A percentile compares a stretch with the other conserved stretches of the same genome.
Conservation (phyloP, 2,797 vertebrate species). For the Pipistrellus pygmaeus region DNA sequence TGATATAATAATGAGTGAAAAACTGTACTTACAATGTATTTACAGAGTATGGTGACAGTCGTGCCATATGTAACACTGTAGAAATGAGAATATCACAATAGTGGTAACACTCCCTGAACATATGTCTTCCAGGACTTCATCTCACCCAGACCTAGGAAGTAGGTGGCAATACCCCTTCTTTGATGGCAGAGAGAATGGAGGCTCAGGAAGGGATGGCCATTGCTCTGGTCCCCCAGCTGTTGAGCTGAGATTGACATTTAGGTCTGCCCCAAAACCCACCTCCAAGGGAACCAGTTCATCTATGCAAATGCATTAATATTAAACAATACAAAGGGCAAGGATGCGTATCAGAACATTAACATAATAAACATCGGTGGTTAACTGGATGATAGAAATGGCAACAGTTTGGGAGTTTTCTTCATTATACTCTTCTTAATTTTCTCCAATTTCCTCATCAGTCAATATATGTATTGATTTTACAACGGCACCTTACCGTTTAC, state of each 20-base stretch:
- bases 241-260: background rate
- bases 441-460: background rate
- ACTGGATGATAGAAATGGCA: too few species aligned
- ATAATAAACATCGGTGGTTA: rapidly evolving
- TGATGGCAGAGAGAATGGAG: background rate
- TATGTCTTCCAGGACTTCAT: background rate
- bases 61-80: rapidly evolving
- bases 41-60: background rate
- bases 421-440: background rate
- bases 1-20: background rate
- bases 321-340: background rate
- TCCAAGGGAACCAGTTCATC: rapidly evolving
- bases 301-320: background rate
- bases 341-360: rapidly evolving
- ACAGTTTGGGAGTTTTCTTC: background rate
- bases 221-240: rapidly evolving
- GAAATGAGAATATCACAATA: background rate
- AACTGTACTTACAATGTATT: rapidly evolving
- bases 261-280: background rate
- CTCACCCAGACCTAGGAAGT: background rate
- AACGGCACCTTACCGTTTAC: background rate
- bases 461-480: background rate
- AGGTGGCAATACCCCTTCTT: too few species aligned
- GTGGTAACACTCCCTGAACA: background rate
- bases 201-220: rapidly evolving